Percentiles rank a stretch among this genome's conserved stretches.
Conservation (phyloP, 2,888 invertebrate genomes). For the Conomelus anceps region DNA sequence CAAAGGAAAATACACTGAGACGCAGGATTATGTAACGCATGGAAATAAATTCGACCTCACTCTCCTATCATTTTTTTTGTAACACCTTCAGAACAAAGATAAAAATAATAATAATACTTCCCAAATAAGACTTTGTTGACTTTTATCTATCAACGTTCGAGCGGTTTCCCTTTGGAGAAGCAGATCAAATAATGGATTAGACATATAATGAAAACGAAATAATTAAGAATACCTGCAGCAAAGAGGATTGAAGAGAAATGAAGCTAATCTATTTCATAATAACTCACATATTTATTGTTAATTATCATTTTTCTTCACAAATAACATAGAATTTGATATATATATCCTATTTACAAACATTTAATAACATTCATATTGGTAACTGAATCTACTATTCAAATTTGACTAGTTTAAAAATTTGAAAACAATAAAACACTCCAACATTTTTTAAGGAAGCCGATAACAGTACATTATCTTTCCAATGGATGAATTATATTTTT, state of each 20-base stretch:
- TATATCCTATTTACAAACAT: neutral
- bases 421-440: neutral
- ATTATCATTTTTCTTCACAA: neutral
- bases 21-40: no score
- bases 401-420: neutral
- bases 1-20: no score
- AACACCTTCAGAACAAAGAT: no score
- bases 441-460: neutral
- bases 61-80: no score
- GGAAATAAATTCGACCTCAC: no score
- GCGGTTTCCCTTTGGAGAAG: no score
- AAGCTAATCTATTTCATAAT: neutral
- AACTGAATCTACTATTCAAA: neutral
- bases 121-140: no score
- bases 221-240: no score
- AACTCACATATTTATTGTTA: neutral
- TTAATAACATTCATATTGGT: neutral
- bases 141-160: no score
- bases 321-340: neutral
- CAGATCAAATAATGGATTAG: no score
- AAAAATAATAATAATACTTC: no score
- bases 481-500: neutral
- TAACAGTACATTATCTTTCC: neutral
- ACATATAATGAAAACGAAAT: no score
- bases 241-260: neutral